phyloP scores from a whole-genome alignment of 2,113 vertebrate species.

The Phrynosoma platyrhinos region DNA sequence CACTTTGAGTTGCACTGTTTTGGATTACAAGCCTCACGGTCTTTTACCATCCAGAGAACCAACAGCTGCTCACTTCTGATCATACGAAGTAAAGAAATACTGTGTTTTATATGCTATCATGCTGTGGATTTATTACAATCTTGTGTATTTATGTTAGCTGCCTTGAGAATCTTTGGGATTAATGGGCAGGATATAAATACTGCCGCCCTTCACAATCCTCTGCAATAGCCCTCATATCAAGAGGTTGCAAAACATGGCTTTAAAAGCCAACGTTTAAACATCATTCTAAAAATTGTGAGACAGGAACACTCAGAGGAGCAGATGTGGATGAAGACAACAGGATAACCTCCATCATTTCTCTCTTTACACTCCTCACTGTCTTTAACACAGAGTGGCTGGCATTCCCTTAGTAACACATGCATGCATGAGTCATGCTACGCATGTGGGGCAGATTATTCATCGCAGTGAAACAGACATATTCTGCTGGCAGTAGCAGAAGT shows the following conservation, averaged over 20 bases:
- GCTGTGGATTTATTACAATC: not conserved
- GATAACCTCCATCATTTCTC: not conserved
- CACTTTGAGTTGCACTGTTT: too few relatives aligned
- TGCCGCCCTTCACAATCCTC: not conserved
- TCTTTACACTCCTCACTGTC: not conserved
- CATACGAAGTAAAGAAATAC: too few relatives aligned
- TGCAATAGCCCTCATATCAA: too few relatives aligned
- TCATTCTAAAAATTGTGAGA: not conserved
- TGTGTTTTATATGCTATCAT: not conserved
- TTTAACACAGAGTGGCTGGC: not conserved
- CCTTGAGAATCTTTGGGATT: not conserved
- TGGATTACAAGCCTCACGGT: too few relatives aligned
- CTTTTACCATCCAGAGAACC: too few relatives aligned
- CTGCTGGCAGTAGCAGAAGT: too few relatives aligned
- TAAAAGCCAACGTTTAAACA: not conserved
- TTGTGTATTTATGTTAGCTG: not conserved
- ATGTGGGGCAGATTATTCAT: too few relatives aligned
- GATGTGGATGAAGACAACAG: not conserved
- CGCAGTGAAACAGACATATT: too few relatives aligned
- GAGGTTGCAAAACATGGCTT: too few relatives aligned
- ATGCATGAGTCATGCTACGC: too few relatives aligned
- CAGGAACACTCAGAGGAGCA: too few relatives aligned
- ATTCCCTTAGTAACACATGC: too few relatives aligned
- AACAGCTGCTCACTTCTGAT: not conserved
- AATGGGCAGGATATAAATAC: not conserved